These are phyloP conservation scores for Diprion similis DNA, from an alignment of 1,140 invertebrate species.

Conservation along the genomic window DNA sequence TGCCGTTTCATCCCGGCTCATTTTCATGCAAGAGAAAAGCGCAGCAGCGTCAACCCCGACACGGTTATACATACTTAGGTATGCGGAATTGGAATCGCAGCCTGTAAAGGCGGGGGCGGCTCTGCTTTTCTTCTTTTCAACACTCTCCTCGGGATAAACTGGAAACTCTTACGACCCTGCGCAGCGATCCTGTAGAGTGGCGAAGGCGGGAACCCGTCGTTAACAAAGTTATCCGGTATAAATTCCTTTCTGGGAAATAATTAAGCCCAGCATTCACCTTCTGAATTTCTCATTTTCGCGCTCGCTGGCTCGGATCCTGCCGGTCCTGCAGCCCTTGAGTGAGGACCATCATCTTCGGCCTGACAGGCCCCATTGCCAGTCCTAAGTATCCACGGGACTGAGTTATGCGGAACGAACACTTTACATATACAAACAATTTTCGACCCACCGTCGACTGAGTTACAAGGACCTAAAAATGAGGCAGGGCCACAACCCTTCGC, in stretches of 20 bases:
- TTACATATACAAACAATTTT: too few relatives aligned
- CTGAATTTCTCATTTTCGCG: neutral
- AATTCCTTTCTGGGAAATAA: neutral
- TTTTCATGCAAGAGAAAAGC: constrained; percentile 1
- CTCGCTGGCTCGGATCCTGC: neutral
- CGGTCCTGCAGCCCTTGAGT: too few relatives aligned
- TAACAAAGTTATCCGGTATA: neutral
- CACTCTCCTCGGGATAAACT: too few relatives aligned
- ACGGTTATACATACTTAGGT: neutral
- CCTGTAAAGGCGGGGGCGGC: too few relatives aligned
- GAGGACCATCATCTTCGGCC: neutral
- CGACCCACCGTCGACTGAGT: neutral
- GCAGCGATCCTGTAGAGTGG: neutral
- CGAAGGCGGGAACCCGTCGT: neutral
- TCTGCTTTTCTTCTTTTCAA: too few relatives aligned
- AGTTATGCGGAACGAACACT: too few relatives aligned
- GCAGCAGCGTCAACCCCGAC: neutral
- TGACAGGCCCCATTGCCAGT: neutral
- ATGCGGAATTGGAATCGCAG: neutral
- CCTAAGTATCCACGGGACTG: too few relatives aligned
- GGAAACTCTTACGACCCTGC: neutral
- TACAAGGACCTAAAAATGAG: neutral
- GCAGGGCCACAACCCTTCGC: too few relatives aligned
- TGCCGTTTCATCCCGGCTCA: neutral
- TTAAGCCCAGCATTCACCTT: neutral